phyloP scores from a whole-genome alignment of 2,888 invertebrate genomes.

The Phaonia tiefii region DNA sequence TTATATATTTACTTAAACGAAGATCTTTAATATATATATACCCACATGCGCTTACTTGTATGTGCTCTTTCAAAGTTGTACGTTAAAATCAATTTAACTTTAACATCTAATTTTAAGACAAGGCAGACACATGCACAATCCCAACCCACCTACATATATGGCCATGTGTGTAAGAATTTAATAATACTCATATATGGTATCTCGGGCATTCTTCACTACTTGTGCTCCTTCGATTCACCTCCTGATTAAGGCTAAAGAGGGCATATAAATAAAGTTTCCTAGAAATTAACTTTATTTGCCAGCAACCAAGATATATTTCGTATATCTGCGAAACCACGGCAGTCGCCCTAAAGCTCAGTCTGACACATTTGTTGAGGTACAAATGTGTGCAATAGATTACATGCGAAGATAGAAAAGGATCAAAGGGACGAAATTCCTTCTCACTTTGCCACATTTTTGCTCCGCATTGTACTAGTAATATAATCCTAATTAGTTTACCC shows the following conservation, averaged over 20 bases:
- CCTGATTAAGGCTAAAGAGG: not conserved
- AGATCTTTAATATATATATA: too few species aligned
- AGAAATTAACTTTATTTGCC: slow-evolving; percentile 24
- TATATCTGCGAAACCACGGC: not conserved
- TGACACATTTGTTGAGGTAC: not conserved
- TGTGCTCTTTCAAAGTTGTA: slow-evolving; percentile 5
- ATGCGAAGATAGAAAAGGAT: not conserved
- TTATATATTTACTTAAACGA: too few species aligned
- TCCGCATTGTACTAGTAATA: slow-evolving; percentile 39
- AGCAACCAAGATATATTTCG: slow-evolving; percentile 20
- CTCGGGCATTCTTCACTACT: not conserved
- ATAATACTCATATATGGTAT: not conserved
- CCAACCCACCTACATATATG: not conserved
- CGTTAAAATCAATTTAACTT: slow-evolving; percentile 41
- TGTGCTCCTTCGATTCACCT: not conserved
- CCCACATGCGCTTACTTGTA: too few species aligned
- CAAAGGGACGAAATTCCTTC: slow-evolving; percentile 18
- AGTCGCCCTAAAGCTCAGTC: not conserved
- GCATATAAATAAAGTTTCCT: slow-evolving; percentile 36
- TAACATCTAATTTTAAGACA: slow-evolving; percentile 7
- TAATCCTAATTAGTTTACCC: slow-evolving; percentile 60
- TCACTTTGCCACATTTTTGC: slow-evolving; percentile 5
- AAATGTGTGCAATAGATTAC: not conserved
- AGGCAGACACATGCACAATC: slow-evolving; percentile 5
- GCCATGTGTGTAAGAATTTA: not conserved